Evolutionary conservation across 1,140 invertebrate species (phyloP).

Genomic region (Brachionus paranguensis): DNA sequence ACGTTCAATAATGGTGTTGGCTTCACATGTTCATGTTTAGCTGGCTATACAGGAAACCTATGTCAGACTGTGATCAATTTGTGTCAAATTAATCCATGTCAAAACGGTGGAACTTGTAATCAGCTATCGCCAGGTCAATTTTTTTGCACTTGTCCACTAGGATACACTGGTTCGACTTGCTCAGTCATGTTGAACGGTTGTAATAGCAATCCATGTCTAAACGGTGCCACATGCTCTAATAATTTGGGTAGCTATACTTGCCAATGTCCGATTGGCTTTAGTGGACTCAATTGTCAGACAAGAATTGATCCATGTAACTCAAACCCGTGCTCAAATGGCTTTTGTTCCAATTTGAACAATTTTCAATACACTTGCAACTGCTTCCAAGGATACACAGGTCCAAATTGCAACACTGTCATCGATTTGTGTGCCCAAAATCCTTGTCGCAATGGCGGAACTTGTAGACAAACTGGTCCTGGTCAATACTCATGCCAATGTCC

Average conservation of each 20-base stretch:
- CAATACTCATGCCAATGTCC: constrained; percentile 42
- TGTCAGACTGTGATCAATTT: constrained; percentile 41
- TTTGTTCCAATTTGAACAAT: neutral
- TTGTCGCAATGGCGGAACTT: constrained; percentile 41
- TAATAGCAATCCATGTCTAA: constrained; percentile 42
- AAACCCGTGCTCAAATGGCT: constrained; percentile 44
- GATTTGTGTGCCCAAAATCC: neutral
- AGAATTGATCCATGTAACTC: constrained; percentile 43
- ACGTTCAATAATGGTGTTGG: constrained; percentile 46
- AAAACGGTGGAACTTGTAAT: constrained; percentile 44
- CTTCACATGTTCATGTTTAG: constrained; percentile 26
- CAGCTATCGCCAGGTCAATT: constrained; percentile 40
- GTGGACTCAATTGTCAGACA: constrained; percentile 46
- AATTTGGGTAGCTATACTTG: constrained; percentile 67
- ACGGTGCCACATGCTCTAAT: constrained; percentile 42
- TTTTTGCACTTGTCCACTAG: constrained; percentile 44
- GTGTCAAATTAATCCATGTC: constrained; percentile 41
- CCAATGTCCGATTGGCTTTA: constrained; percentile 41
- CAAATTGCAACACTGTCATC: neutral
- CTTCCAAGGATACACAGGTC: constrained; percentile 31
- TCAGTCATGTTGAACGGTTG: constrained; percentile 42
- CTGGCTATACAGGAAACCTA: constrained; percentile 40
- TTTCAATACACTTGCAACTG: constrained; percentile 4
- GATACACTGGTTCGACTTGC: constrained; percentile 43
- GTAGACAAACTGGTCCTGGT: constrained; percentile 43